These are phyloP conservation scores for Drosophila nr. medialis DNA, from an alignment of 2,888 invertebrate genomes.

Conservation along the genomic window DNA sequence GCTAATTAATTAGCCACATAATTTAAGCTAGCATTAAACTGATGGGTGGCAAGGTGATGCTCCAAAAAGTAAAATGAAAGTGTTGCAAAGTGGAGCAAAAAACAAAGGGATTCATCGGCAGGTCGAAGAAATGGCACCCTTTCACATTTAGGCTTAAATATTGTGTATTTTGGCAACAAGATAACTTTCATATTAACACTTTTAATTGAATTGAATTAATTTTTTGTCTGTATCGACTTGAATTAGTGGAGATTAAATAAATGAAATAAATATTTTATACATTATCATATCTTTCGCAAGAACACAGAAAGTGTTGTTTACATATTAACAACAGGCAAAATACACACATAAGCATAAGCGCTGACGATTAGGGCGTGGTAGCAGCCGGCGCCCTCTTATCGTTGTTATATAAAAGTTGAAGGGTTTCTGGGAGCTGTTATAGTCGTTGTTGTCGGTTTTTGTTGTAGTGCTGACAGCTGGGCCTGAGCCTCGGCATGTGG, in stretches of 20 bases:
- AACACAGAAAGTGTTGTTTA: conserved; percentile 24
- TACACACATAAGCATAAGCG: neutral
- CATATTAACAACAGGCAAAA: neutral
- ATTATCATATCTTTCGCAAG: conserved; percentile 6
- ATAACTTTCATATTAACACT: no score
- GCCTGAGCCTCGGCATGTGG: neutral
- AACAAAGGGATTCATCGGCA: neutral
- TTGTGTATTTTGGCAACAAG: no score
- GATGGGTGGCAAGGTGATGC: conserved; percentile 10
- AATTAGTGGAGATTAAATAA: neutral
- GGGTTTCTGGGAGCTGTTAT: conserved; percentile 5
- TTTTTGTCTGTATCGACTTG: neutral
- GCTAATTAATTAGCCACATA: conserved; percentile 72
- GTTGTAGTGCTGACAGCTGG: conserved; percentile 23
- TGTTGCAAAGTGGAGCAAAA: neutral
- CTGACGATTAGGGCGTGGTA: conserved; percentile 12
- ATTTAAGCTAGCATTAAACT: conserved; percentile 46
- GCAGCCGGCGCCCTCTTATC: conserved; percentile 18
- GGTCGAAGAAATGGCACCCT: neutral
- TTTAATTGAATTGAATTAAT: neutral
- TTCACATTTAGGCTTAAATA: neutral
- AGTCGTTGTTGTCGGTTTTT: conserved; percentile 1
- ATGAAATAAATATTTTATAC: neutral
- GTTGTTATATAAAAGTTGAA: conserved; percentile 17
- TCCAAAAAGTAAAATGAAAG: conserved; percentile 23